A percentile compares a stretch with the other conserved stretches of the same genome.
These are phyloP conservation scores for Clarias gariepinus DNA, from an alignment of 2,113 vertebrate species.

Conservation along the genomic window DNA sequence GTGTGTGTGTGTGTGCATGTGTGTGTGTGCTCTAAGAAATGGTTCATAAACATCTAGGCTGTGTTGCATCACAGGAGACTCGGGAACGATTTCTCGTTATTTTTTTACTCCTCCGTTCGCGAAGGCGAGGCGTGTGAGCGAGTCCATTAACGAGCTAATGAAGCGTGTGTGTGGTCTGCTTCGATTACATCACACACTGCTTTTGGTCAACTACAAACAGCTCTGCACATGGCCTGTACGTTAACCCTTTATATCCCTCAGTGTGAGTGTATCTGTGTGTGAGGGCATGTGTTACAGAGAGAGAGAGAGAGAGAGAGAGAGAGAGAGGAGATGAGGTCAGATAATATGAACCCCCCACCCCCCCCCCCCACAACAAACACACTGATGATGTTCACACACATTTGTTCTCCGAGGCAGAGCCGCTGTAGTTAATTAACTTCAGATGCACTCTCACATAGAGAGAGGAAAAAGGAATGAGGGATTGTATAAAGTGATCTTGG, in stretches of 20 bases:
- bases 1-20: neutral
- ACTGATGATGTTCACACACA: neutral
- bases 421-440: constrained; percentile 39
- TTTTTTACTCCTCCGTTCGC: neutral
- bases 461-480: no score
- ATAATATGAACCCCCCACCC: neutral
- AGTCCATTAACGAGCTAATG: neutral
- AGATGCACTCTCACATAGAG: constrained; percentile 21
- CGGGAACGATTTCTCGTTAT: neutral
- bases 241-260: neutral
- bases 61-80: neutral
- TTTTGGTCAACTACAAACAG: neutral
- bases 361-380: constrained; percentile 51
- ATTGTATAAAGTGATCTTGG: neutral
- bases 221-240: neutral
- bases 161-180: neutral
- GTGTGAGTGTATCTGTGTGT: neutral
- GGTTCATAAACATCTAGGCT: neutral
- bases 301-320: neutral
- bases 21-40: neutral
- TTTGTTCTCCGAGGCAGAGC: constrained; percentile 13
- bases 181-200: neutral
- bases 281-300: neutral
- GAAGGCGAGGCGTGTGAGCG: neutral
- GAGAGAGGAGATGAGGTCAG: neutral